These are phyloP conservation scores for Zeuzera pyrina DNA, from an alignment of 2,888 invertebrate genomes.

Conservation along the genomic window DNA sequence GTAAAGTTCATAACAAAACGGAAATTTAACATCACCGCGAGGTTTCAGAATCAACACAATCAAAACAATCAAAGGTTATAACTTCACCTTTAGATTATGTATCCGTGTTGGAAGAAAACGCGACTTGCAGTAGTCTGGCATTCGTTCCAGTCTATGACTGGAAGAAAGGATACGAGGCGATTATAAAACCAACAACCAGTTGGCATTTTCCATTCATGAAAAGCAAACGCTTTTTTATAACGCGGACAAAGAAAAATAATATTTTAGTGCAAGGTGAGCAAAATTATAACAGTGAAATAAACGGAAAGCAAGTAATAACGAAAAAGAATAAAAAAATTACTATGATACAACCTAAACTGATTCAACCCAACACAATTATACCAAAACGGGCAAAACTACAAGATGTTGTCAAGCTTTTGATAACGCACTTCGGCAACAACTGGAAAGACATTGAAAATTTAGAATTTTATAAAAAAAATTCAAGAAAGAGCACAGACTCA, in stretches of 20 bases:
- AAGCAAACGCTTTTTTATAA: constrained; percentile 5
- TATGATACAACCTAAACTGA: background rate
- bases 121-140: no score
- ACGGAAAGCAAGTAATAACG: background rate
- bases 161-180: constrained; percentile 3
- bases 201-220: constrained; percentile 4
- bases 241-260: constrained; percentile 1
- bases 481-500: no score
- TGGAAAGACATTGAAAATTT: constrained; percentile 4
- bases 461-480: no score
- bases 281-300: constrained; percentile 2
- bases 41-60: no score
- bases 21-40: no score
- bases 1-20: no score
- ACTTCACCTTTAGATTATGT: no score
- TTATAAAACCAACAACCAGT: constrained; percentile 12
- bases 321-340: constrained; percentile 5
- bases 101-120: no score
- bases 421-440: constrained; percentile 2
- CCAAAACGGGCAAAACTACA: constrained; percentile 2
- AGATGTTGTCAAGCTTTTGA: constrained; percentile 2
- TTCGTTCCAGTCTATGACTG: no score
- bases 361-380: background rate
- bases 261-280: constrained; percentile 4
- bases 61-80: no score